These are phyloP conservation scores for Danaus melanippus DNA, from an alignment of 1,140 invertebrate genomes.

Conservation along the genomic window DNA sequence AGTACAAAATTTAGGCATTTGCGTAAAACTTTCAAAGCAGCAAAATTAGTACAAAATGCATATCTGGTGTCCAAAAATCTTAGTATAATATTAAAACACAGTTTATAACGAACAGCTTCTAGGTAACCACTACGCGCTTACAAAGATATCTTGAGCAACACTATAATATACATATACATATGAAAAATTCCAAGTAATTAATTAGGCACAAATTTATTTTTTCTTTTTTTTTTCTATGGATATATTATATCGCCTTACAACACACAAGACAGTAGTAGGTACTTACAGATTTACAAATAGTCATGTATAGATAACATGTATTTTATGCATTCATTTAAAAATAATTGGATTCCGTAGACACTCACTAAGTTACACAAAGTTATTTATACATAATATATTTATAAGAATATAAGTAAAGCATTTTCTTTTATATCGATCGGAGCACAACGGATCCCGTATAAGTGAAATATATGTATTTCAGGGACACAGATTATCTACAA, in stretches of 20 bases:
- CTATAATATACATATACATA: conserved; percentile 65
- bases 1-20: too few relatives aligned
- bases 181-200: conserved; percentile 54
- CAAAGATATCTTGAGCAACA: conserved; percentile 64
- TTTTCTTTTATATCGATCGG: conserved; percentile 58
- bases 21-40: conserved; percentile 20
- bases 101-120: conserved; percentile 47
- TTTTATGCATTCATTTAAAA: conserved; percentile 53
- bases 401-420: conserved; percentile 72
- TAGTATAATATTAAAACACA: conserved; percentile 36
- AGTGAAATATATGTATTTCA: conserved; percentile 31
- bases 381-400: conserved; percentile 68
- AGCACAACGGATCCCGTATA: conserved; percentile 61
- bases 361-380: conserved; percentile 63
- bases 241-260: conserved; percentile 51
- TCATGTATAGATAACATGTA: conserved; percentile 53
- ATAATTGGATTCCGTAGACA: conserved; percentile 66
- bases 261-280: conserved; percentile 48
- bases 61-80: conserved; percentile 52
- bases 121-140: conserved; percentile 61
- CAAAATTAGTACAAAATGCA: conserved; percentile 54
- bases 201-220: conserved; percentile 68
- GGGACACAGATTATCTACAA: conserved; percentile 63
- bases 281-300: conserved; percentile 44
- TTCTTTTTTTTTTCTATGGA: conserved; percentile 41